Conservation (phyloP, 2,888 invertebrate species). For the Anticlea derivata region DNA sequence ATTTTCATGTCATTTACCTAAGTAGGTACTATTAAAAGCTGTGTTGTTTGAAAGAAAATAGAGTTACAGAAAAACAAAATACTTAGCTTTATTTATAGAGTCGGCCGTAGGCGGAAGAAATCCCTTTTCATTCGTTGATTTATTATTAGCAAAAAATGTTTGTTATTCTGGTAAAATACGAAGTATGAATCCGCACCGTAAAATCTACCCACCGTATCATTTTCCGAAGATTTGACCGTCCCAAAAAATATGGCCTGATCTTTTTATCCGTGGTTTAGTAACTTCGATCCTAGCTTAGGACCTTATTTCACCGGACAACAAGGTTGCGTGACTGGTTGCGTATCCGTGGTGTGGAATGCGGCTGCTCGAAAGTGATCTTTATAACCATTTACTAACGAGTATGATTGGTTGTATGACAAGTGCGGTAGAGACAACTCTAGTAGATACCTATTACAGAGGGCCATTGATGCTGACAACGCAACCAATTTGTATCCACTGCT, state of each 20-base stretch:
- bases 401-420: too few relatives aligned
- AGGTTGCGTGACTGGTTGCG: neutral
- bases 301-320: neutral
- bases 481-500: too few relatives aligned
- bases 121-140: slow-evolving; percentile 13
- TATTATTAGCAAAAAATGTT: slow-evolving; percentile 22
- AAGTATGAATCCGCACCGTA: slow-evolving; percentile 20
- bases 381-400: too few relatives aligned
- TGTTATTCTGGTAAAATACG: slow-evolving; percentile 18
- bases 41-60: too few relatives aligned
- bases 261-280: slow-evolving; percentile 37
- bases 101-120: neutral
- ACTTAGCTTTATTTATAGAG: neutral
- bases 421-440: too few relatives aligned
- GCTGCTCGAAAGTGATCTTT: too few relatives aligned
- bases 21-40: too few relatives aligned
- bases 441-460: too few relatives aligned
- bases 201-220: slow-evolving; percentile 29
- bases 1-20: too few relatives aligned
- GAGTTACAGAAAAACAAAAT: neutral
- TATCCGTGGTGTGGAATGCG: neutral
- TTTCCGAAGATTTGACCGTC: slow-evolving; percentile 32
- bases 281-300: slow-evolving; percentile 31
- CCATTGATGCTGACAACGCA: too few relatives aligned
- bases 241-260: slow-evolving; percentile 36